Evolutionary conservation across 2,113 vertebrate species (phyloP), one percentile per base, ranked within the genome.

Genomic region (Nymphicus hollandicus): DNA sequence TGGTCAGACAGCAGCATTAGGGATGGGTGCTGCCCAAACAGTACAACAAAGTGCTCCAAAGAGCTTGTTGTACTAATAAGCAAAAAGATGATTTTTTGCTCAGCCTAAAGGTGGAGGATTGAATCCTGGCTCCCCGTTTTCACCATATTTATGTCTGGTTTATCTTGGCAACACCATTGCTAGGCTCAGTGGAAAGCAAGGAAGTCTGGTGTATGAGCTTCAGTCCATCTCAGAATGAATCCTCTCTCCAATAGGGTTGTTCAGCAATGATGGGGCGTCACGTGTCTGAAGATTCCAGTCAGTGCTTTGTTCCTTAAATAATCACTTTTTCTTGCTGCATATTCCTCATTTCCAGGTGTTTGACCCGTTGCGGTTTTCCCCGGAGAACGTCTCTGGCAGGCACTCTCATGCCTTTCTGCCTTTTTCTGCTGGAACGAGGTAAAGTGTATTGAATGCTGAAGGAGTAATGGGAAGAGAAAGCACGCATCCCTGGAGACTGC

Each of bases 321-420:
- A 63, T 29, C 0, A 0, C 17, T 58, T 72, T 80, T 60, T 41
- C 31, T 71, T 78, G 31, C 43, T 83, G 35, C 2, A 0, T 52
- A 5, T 76, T 64, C n/a, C 86, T 76, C 6, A n/a, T 55, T 93
- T 81, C 47, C 74, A 99, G 99, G 98, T 98, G 28, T 99, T 98
- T 93, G 98, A 99, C 81, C 99, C 99, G 5, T 93, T 94, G 35
- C 97, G 99, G 31, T 99, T 99, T 97, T 98, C 98, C 27, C 98
- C 98, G 0, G 98, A 99, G 85, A 98, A 99, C 37, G 11, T 74
- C 44, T 96, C 98, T 63, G 97, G 94, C 44, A 97, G 98, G 81
- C 98, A 98, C 2, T 97, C 98, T 50, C 98, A 98, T 3, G 98
- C 99, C 4, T 99, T 98, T 65, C 95, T 99, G 65, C 99, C 99